Evolutionary conservation across 2,888 invertebrate species (phyloP).

Genomic region (Boloria euphrosyne): DNA sequence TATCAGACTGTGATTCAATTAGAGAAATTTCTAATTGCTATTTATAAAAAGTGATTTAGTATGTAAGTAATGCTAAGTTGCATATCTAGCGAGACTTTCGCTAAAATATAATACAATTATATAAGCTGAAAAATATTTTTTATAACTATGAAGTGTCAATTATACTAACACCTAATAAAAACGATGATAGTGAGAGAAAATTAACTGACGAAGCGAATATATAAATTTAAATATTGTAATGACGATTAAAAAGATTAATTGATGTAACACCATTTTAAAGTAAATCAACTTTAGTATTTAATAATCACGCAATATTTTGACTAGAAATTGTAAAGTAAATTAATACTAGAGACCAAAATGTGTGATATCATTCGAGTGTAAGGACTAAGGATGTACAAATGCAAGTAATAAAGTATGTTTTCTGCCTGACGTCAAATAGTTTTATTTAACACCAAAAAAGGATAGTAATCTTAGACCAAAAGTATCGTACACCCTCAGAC

Average conservation of each 20-base stretch:
- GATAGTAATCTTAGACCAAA: too few relatives aligned
- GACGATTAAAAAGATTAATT: too few relatives aligned
- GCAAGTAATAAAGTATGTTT: background rate
- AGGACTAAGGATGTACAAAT: background rate
- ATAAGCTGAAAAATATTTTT: conserved; percentile 21
- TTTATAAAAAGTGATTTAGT: conserved; percentile 44
- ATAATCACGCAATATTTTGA: too few relatives aligned
- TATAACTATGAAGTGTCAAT: conserved; percentile 23
- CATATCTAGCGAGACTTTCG: conserved; percentile 8
- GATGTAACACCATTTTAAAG: too few relatives aligned
- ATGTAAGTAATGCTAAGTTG: conserved; percentile 36
- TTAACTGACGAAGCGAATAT: too few relatives aligned
- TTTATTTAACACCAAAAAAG: conserved; percentile 10
- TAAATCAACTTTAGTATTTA: too few relatives aligned
- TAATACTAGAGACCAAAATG: too few relatives aligned
- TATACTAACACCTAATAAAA: conserved; percentile 14
- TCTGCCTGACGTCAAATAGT: conserved; percentile 3
- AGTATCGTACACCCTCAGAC: too few relatives aligned
- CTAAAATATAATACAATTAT: background rate
- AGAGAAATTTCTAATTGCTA: conserved; percentile 45
- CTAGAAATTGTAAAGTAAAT: too few relatives aligned
- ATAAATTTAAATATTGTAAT: too few relatives aligned
- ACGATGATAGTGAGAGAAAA: background rate
- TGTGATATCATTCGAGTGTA: too few relatives aligned
- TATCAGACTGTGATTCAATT: conserved; percentile 75